Conservation (phyloP, 1,140 invertebrate genomes). For the Coptotermes formosanus region DNA sequence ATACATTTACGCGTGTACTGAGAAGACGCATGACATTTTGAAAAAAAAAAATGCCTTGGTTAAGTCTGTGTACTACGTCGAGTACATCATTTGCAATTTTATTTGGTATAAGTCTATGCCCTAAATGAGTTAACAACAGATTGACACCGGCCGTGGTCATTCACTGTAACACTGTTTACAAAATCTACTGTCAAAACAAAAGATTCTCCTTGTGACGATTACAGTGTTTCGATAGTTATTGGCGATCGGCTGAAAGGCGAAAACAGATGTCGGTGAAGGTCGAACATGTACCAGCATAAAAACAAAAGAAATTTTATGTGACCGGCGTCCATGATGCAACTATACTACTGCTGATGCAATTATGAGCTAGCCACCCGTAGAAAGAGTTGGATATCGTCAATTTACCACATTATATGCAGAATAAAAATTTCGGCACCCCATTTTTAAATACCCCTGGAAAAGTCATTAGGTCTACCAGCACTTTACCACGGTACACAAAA, state of each 20-base stretch:
- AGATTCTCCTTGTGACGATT: background rate
- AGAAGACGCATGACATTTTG: too few relatives aligned
- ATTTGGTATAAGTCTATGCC: background rate
- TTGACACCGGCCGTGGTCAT: background rate
- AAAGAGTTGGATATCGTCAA: too few relatives aligned
- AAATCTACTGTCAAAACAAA: background rate
- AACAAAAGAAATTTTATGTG: background rate
- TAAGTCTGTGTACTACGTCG: too few relatives aligned
- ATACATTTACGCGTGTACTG: too few relatives aligned
- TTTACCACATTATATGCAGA: too few relatives aligned
- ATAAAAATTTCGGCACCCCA: too few relatives aligned
- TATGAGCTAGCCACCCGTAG: background rate
- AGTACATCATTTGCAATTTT: too few relatives aligned
- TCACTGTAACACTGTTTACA: background rate
- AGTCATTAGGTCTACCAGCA: too few relatives aligned
- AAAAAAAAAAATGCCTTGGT: too few relatives aligned
- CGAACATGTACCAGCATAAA: background rate
- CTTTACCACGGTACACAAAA: too few relatives aligned
- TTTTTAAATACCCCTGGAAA: too few relatives aligned
- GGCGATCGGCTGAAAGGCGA: background rate
- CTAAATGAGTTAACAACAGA: background rate
- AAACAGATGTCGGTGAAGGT: conserved; percentile 3
- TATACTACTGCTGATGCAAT: background rate
- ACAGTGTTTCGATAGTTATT: background rate
- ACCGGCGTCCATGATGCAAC: background rate